A percentile compares a stretch with the other conserved stretches of the same genome.
Conservation (phyloP, 1,140 invertebrate species). For the Drosophila nannoptera region DNA sequence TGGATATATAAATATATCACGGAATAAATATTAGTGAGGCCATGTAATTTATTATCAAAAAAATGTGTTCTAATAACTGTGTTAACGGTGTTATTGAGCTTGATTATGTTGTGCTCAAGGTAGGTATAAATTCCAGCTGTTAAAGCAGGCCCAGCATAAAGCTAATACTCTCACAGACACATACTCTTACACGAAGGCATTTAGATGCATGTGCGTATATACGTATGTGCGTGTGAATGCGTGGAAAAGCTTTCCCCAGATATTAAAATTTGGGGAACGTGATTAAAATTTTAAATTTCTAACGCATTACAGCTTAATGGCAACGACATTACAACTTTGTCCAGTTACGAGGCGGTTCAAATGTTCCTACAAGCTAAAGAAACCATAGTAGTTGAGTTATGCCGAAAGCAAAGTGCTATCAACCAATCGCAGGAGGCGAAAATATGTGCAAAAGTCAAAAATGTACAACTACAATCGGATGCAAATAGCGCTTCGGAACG, state of each 20-base stretch:
- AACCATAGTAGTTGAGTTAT: slow-evolving; percentile 86
- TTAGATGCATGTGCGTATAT: not conserved
- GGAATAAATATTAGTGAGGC: slow-evolving; percentile 30
- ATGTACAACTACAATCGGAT: slow-evolving; percentile 10
- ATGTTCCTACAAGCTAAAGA: slow-evolving; percentile 86
- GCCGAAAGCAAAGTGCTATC: slow-evolving; percentile 78
- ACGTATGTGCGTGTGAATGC: not conserved
- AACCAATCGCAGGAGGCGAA: not conserved
- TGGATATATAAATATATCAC: slow-evolving; percentile 14
- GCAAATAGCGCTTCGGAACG: slow-evolving; percentile 20
- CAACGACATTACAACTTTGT: slow-evolving; percentile 84
- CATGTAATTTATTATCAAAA: slow-evolving; percentile 45
- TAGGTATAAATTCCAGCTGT: slow-evolving; percentile 17
- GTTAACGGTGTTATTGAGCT: slow-evolving; percentile 41
- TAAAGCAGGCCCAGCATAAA: not conserved
- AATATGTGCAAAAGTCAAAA: slow-evolving; percentile 9
- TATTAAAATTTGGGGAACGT: too few relatives aligned
- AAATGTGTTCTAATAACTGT: slow-evolving; percentile 48
- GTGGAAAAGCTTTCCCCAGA: not conserved
- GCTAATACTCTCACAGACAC: not conserved
- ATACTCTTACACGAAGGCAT: not conserved
- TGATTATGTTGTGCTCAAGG: slow-evolving; percentile 71
- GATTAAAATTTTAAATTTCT: not conserved
- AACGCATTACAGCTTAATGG: slow-evolving; percentile 83
- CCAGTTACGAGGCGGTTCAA: slow-evolving; percentile 86